A percentile compares a stretch with the other conserved stretches of the same genome.
phyloP scores from a whole-genome alignment of 23 tunicate genomes.

The Trididemnum clinides region DNA sequence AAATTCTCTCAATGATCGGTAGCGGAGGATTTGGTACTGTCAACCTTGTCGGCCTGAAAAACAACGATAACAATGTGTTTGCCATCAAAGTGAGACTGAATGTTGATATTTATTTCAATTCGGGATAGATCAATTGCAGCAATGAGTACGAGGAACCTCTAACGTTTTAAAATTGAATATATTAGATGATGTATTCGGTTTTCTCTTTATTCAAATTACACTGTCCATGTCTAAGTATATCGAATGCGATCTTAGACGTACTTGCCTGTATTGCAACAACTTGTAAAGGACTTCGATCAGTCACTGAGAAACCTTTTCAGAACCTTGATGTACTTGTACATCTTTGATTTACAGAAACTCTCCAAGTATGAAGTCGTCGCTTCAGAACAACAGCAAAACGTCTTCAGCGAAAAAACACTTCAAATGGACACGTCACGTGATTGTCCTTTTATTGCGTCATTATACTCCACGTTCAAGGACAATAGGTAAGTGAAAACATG shows the following conservation, averaged over 20 bases:
- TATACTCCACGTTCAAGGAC: conserved; percentile 53
- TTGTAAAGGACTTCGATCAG: no score
- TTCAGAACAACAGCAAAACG: conserved; percentile 53
- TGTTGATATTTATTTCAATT: neutral
- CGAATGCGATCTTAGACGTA: no score
- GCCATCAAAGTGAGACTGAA: conserved; percentile 69
- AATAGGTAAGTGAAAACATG: conserved; percentile 35
- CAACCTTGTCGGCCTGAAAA: conserved; percentile 21
- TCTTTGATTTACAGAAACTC: conserved; percentile 53
- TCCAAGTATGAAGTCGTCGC: conserved; percentile 28
- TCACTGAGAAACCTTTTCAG: no score
- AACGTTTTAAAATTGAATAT: no score
- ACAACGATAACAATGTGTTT: conserved; percentile 7
- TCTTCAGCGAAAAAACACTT: conserved; percentile 24
- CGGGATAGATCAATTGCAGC: neutral
- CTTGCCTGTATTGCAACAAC: no score
- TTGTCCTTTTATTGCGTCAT: conserved; percentile 65
- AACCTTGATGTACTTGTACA: no score
- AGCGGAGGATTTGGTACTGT: conserved; percentile 66
- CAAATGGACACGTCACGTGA: conserved; percentile 55
- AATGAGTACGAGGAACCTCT: no score
- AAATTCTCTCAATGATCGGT: conserved; percentile 42
- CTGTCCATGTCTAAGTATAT: no score
- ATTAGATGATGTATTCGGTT: no score
- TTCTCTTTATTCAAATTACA: no score